phyloP scores from a whole-genome alignment of 2,113 vertebrate genomes.

The Ibidorhyncha struthersii region DNA sequence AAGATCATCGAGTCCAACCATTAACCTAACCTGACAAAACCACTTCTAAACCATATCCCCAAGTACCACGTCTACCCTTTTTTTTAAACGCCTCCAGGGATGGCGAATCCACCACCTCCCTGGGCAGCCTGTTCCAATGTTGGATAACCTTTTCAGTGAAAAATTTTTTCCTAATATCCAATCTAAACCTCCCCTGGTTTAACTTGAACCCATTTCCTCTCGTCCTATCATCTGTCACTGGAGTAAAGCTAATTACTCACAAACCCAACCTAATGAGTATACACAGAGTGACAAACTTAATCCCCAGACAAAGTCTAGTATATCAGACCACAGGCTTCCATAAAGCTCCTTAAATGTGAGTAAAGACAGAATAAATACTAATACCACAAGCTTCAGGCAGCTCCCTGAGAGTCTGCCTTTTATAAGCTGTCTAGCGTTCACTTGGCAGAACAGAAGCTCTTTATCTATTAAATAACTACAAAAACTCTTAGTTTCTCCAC shows the following conservation, averaged over 20 bases:
- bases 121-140: no score
- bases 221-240: no score
- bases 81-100: no score
- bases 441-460: neutral
- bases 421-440: neutral
- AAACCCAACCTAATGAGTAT: neutral
- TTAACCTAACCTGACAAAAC: no score
- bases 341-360: neutral
- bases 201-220: no score
- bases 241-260: neutral
- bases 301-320: neutral
- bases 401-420: neutral
- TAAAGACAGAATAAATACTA: neutral
- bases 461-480: neutral
- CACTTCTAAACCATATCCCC: no score
- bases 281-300: accelerated
- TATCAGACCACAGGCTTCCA: neutral
- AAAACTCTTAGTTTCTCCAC: neutral
- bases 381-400: neutral
- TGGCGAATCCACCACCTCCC: no score
- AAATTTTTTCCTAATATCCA: no score
- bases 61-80: no score
- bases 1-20: no score
- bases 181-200: no score
- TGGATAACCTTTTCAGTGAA: no score